phyloP scores from a whole-genome alignment of 2,113 vertebrate genomes.

The Rhea americana region DNA sequence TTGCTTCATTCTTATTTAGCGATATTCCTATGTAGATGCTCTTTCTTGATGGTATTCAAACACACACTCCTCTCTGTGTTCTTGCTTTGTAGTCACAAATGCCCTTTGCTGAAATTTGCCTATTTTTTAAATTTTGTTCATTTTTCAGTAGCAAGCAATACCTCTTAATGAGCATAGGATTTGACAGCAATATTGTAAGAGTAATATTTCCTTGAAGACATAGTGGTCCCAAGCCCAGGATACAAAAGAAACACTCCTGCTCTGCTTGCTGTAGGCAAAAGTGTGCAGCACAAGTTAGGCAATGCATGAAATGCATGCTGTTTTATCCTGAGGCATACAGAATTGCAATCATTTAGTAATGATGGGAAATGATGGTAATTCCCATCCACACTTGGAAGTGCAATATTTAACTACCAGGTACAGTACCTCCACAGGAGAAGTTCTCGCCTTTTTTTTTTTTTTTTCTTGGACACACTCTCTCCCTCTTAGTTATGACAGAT shows the following conservation, averaged over 20 bases:
- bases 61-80: background rate
- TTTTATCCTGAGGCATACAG: background rate
- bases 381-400: background rate
- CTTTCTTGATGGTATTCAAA: background rate
- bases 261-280: background rate
- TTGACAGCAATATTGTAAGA: background rate
- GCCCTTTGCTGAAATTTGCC: background rate
- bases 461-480: background rate
- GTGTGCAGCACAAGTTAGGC: background rate
- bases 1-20: background rate
- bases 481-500: background rate
- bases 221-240: background rate
- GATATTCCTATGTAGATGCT: background rate
- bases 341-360: background rate
- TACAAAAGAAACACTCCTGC: background rate
- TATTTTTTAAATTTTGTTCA: background rate
- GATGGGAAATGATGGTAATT: background rate
- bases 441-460: background rate
- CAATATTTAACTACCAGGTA: fast-evolving
- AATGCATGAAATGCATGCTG: background rate
- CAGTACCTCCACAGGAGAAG: background rate
- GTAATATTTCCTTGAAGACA: background rate
- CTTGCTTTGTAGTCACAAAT: background rate
- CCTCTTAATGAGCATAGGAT: background rate
- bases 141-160: background rate